A percentile compares a stretch with the other conserved stretches of the same genome.
Evolutionary conservation across 2,113 vertebrate species (phyloP).

Genomic region (Gymnogyps californianus): DNA sequence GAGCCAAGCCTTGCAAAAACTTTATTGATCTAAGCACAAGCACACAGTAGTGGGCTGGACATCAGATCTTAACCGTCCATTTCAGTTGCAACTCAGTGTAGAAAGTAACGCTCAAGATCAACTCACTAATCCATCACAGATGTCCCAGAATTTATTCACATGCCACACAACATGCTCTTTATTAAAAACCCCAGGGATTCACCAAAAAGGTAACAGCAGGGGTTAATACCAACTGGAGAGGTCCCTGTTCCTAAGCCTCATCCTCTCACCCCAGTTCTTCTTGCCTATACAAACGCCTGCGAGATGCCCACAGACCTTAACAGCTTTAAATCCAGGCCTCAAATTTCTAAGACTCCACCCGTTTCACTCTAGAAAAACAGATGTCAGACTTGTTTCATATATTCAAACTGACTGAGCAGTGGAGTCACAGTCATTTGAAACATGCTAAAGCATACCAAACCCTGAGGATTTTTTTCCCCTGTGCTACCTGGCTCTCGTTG

Average conservation of each 20-base stretch:
- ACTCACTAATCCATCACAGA: not conserved
- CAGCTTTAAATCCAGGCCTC: not conserved
- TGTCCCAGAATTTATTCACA: not conserved
- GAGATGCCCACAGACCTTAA: not conserved
- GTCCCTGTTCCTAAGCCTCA: not conserved
- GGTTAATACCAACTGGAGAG: not conserved
- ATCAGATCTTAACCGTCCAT: not conserved
- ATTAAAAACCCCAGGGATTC: not conserved
- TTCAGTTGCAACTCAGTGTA: not conserved
- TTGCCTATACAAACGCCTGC: not conserved
- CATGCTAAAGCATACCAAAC: not conserved
- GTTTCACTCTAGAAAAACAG: not conserved
- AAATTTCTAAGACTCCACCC: fast-evolving
- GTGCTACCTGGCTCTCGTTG: not conserved
- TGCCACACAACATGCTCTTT: not conserved
- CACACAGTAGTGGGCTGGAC: not conserved
- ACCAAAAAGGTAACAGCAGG: not conserved
- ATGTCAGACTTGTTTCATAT: not conserved
- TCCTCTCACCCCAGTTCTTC: not conserved
- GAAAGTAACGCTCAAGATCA: not conserved
- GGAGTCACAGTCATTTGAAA: not conserved
- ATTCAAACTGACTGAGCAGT: not conserved
- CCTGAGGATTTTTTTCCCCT: not conserved
- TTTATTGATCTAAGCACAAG: not conserved
- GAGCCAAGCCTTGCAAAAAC: not conserved